Percentiles rank a stretch among this genome's conserved stretches.
phyloP scores from a whole-genome alignment of 2,888 invertebrate species.

The Diabrotica balteata region DNA sequence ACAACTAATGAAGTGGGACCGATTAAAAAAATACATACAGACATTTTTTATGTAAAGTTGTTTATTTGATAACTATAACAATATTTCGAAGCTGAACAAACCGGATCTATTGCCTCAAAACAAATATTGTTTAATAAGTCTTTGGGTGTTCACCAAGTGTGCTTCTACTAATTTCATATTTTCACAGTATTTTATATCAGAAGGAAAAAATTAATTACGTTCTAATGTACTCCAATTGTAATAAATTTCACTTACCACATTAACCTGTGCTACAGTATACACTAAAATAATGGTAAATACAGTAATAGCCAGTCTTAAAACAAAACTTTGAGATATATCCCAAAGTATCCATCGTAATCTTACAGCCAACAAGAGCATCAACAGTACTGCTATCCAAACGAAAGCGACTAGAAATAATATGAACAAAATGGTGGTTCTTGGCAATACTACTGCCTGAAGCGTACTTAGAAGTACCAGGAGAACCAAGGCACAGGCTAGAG shows the following conservation, averaged over 20 bases:
- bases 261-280: conserved; percentile 90
- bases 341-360: conserved; percentile 83
- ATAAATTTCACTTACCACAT: conserved; percentile 76
- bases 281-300: conserved; percentile 86
- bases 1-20: no score
- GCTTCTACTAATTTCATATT: no score
- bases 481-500: conserved; percentile 78
- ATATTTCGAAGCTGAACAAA: no score
- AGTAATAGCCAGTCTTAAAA: conserved; percentile 83
- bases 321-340: conserved; percentile 85
- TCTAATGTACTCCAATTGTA: background rate
- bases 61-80: no score
- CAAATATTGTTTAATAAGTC: no score
- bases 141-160: no score
- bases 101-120: no score
- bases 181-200: no score
- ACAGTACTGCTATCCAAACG: conserved; percentile 87
- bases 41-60: no score
- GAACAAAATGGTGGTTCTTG: conserved; percentile 83
- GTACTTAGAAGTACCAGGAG: conserved; percentile 79
- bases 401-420: conserved; percentile 88
- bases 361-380: conserved; percentile 84
- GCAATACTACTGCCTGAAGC: conserved; percentile 81
- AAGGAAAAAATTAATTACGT: no score
- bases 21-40: no score